Evolutionary conservation across 2,797 vertebrate species (phyloP), one percentile per base, ranked within the genome.

Genomic region (Sphenodon punctatus): DNA sequence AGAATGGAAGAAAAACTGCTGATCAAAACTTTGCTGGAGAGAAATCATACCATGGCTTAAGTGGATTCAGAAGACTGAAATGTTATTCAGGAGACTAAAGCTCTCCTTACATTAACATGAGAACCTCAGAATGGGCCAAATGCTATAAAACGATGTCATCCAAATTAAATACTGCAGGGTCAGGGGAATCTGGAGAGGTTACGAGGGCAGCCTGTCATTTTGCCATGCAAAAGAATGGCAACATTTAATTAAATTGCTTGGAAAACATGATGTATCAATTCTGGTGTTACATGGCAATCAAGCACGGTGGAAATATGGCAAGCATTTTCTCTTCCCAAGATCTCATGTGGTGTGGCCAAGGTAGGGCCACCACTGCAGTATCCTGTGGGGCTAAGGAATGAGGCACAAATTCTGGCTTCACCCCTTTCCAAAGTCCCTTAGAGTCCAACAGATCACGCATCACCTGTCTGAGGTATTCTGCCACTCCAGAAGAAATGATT

Each of bases 1-100:
- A 86, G n/a, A n/a, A n/a, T n/a, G n/a, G n/a, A n/a, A n/a, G n/a
- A 89, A 87, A 85, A 88, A 27, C 68, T 90, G 83, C 89, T 87
- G 90, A 92, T 89, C 87, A 71, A 53, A 85, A 85, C 83, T 89
- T 84, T 87, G 78, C 85, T 87, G 84, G 56, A 80, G 84, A 86
- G 80, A 90, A 88, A 76, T 83, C 89, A 74, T 82, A 89, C 69
- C 17, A 34, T 80, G 67, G 39, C 82, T 89, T 92, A 92, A 92
- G 75, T 87, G 85, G 65, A 85, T 90, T 78, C 88, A 90, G 92
- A 92, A 65, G n/a, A 78, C 89, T 93, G 86, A 89, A 92, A 91
- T 82, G 83, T 53, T 91, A 92, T 90, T 82, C 72, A 46, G 75
- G 67, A 89, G 88, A 67, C 77, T n/a, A 58, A 43, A 74, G 78